These are phyloP conservation scores for Tachina fera DNA, from an alignment of 2,888 invertebrate species.

Conservation along the genomic window DNA sequence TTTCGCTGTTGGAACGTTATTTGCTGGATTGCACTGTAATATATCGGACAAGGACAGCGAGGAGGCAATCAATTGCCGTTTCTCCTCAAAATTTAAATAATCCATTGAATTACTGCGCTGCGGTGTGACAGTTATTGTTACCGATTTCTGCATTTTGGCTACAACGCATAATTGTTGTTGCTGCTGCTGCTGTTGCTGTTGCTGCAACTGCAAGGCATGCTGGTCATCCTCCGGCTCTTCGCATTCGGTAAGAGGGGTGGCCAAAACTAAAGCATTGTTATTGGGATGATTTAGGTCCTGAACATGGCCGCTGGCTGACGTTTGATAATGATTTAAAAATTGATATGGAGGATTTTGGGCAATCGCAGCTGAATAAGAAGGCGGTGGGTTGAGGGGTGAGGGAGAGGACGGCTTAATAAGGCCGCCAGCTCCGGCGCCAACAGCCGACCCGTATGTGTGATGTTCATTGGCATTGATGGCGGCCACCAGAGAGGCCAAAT, in stretches of 20 bases:
- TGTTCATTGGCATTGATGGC: slow-evolving; percentile 75
- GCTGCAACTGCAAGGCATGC: slow-evolving; percentile 73
- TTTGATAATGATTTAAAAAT: slow-evolving; percentile 74
- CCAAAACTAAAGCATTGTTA: slow-evolving; percentile 65
- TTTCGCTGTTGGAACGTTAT: slow-evolving; percentile 82
- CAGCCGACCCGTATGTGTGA: slow-evolving; percentile 67
- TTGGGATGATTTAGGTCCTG: slow-evolving; percentile 63
- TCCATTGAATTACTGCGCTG: slow-evolving; percentile 93
- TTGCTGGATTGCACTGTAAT: slow-evolving; percentile 88
- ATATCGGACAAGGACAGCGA: slow-evolving; percentile 94
- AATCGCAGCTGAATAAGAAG: slow-evolving; percentile 79
- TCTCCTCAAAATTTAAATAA: slow-evolving; percentile 95
- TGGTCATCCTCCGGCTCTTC: slow-evolving; percentile 70
- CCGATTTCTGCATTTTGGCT: slow-evolving; percentile 85
- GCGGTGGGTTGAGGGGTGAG: slow-evolving; percentile 74
- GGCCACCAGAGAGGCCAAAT: slow-evolving; percentile 77
- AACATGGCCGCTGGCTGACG: slow-evolving; percentile 33
- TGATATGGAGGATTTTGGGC: slow-evolving; percentile 73
- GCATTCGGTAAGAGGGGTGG: slow-evolving; percentile 53
- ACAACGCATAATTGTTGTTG: slow-evolving; percentile 82
- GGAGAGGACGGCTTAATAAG: slow-evolving; percentile 53
- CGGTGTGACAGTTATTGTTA: slow-evolving; percentile 87
- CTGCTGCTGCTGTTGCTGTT: slow-evolving; percentile 75
- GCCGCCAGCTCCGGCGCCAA: slow-evolving; percentile 70
- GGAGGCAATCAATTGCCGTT: slow-evolving; percentile 93